phyloP scores from a whole-genome alignment of 2,888 invertebrate species.

The Caenorhabditis sp. region DNA sequence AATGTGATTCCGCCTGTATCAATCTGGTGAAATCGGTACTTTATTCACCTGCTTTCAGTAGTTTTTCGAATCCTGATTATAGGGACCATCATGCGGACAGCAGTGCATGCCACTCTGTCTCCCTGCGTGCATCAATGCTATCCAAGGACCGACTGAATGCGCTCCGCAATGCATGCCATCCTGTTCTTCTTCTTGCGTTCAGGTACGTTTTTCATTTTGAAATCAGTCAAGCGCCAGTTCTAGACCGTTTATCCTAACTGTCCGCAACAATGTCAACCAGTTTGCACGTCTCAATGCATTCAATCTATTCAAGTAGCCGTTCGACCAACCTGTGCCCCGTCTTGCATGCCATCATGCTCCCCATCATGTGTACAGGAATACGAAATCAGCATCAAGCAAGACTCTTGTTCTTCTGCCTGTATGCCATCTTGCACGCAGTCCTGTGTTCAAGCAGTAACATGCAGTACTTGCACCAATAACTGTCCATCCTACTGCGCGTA shows the following conservation, averaged over 20 bases:
- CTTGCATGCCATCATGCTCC: conserved; percentile 63
- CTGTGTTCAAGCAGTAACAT: conserved; percentile 67
- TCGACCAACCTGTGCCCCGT: conserved; percentile 61
- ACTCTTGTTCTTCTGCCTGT: conserved; percentile 57
- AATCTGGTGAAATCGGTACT: conserved; percentile 54
- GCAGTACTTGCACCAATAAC: conserved; percentile 67
- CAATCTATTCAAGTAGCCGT: conserved; percentile 58
- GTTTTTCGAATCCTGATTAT: background rate
- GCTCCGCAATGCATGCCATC: conserved; percentile 61
- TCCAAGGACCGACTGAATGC: conserved; percentile 52
- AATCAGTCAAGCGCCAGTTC: background rate
- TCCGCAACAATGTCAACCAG: conserved; percentile 61
- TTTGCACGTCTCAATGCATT: conserved; percentile 61
- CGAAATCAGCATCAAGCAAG: conserved; percentile 45
- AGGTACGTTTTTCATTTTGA: too few species aligned
- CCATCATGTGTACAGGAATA: conserved; percentile 55
- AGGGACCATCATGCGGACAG: conserved; percentile 54
- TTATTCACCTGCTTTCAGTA: too few species aligned
- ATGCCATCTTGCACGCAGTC: conserved; percentile 48
- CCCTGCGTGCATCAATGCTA: conserved; percentile 60
- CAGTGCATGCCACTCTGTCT: conserved; percentile 67
- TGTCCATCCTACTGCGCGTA: conserved; percentile 64
- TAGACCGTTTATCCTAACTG: conserved; percentile 45
- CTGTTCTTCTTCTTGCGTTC: conserved; percentile 55
- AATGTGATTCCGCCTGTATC: conserved; percentile 56